Conservation (phyloP, 2,888 invertebrate species). For the Xestobium rufovillosum region DNA sequence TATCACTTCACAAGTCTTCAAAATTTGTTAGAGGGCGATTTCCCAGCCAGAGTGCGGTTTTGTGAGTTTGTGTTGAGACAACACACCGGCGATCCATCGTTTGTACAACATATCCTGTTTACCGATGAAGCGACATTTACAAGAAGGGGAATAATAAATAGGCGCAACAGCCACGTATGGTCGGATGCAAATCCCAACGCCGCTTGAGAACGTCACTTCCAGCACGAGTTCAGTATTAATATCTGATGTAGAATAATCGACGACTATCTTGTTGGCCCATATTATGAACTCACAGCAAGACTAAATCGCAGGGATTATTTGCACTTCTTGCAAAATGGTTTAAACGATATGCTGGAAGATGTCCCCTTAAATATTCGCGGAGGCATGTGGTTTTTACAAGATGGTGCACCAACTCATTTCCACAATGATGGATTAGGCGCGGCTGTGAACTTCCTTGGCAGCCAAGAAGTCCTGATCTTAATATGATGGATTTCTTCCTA, state of each 20-base stretch:
- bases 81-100: not conserved
- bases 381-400: constrained; percentile 32
- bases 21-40: not conserved
- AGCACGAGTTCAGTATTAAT: constrained; percentile 1
- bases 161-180: not conserved
- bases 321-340: not conserved
- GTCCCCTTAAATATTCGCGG: constrained; percentile 1
- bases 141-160: not conserved
- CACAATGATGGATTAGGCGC: no score
- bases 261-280: not conserved
- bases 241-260: not conserved
- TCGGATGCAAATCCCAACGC: not conserved
- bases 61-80: constrained; percentile 1
- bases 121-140: constrained; percentile 1
- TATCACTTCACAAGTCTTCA: not conserved
- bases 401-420: constrained; percentile 44
- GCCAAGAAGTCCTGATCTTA: no score
- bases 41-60: not conserved
- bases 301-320: not conserved
- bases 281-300: not conserved
- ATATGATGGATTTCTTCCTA: no score
- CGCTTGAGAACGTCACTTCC: constrained; percentile 1
- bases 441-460: no score
- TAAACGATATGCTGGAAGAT: not conserved
- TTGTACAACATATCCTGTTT: not conserved